A percentile compares a stretch with the other conserved stretches of the same genome.
Evolutionary conservation across 1,140 invertebrate genomes (phyloP).

Genomic region (Pachypeltis micranthus): DNA sequence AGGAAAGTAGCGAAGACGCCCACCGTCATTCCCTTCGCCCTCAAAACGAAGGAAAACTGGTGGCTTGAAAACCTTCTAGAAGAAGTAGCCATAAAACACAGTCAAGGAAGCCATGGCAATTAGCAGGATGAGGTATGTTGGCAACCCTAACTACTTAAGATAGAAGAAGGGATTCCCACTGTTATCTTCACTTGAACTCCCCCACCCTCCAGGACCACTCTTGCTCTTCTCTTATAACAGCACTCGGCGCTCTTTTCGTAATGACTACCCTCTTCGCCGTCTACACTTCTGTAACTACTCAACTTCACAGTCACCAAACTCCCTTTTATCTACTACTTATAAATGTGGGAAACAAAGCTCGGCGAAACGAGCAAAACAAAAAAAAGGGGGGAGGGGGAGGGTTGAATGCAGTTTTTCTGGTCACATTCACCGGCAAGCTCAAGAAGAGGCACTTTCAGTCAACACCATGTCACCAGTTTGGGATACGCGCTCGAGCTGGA

Average conservation of each 20-base stretch:
- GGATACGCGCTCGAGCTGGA: too few relatives aligned
- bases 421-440: too few relatives aligned
- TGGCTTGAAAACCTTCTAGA: background rate
- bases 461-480: too few relatives aligned
- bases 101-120: constrained; percentile 3
- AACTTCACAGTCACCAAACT: background rate
- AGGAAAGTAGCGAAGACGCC: background rate
- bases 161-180: constrained; percentile 4
- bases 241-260: constrained; percentile 4
- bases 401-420: too few relatives aligned
- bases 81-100: constrained; percentile 7
- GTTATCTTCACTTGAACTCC: background rate
- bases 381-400: too few relatives aligned
- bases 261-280: background rate
- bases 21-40: background rate
- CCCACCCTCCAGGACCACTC: too few relatives aligned
- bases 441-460: too few relatives aligned
- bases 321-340: background rate
- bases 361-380: too few relatives aligned
- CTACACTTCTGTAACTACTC: too few relatives aligned
- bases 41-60: background rate
- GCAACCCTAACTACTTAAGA: constrained; percentile 6
- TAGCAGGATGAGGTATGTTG: constrained; percentile 8
- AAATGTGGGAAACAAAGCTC: background rate
- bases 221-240: too few relatives aligned